Base-by-base conservation (phyloP, 2,797 vertebrate species). In the Chelonia mydas region DNA sequence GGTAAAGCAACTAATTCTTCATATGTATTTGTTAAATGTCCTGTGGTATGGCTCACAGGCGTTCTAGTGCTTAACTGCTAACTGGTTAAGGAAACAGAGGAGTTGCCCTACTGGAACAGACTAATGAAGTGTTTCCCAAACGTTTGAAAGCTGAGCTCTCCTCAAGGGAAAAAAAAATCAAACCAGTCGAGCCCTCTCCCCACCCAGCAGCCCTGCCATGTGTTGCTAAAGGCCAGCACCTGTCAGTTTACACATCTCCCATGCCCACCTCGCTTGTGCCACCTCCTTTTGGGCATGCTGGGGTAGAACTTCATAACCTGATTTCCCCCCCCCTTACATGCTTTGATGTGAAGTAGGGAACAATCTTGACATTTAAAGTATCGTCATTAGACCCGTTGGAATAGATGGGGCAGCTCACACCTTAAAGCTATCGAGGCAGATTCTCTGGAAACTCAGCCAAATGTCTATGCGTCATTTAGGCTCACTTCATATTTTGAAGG, bases 1-100 rank as follows among this genome's bases (percentile, higher is more conserved):
- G 54, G 81, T 80, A 89, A 84, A 94, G 74, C 45, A 94, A 88
- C 49, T 92, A 84, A 96, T 91, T 96, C 50, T 77, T 94, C 79
- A 80, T 28, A 19, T 9, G 25, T 28, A 2, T 87, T 92, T 93
- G 80, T 86, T 95, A 95, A 78, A 76, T 83, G 92, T 51, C 76
- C 83, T 65, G 50, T 47, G 53, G 84, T 91, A n/a, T n/a, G 57
- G 90, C n/a, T 65, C 76, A 55, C 80, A 87, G 68, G 88, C 78
- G 81, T 15, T 59, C 87, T 77, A 88, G 94, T 57, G 79, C 77
- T 84, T 92, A 94, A 51, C 61, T 91, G 6, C 6, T 89, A 3
- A 72, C 50, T 4, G 2, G 8, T 87, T 92, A 72, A 87, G 27
- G 57, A 94, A 57, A 68, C n/a, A 91, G 80, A 55, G 1, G 1